Evolutionary conservation across 2,113 vertebrate species (phyloP), one percentile per base, ranked within the genome.

Genomic region (Alligator sinensis): DNA sequence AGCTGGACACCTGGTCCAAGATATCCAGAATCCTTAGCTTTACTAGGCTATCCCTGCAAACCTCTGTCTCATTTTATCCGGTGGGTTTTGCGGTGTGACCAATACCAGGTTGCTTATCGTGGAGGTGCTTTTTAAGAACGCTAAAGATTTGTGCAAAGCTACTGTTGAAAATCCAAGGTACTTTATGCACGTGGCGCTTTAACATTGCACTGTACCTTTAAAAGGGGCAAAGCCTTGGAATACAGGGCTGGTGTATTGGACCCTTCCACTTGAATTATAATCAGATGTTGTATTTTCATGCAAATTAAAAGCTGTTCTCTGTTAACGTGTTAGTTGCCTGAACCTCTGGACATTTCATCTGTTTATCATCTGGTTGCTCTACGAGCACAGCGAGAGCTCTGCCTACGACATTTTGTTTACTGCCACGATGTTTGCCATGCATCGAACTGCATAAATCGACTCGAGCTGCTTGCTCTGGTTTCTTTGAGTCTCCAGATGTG

Each of bases 311-410:
- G 95, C 94, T 95, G 89, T 95, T 95, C 96, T 87, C 86, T 91
- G 77, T 97, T 96, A 97, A 91, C 94, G 86, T 96, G 95, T 93
- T 96, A 74, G 91, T 96, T 96, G 79, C 94, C 94, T 94, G 79
- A 78, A 87, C 83, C 88, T 90, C 95, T 95, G 93, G 96, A 88
- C 81, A 80, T 57, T 97, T 96, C 90, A 77, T 97, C 86, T 96
- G 86, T 95, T 92, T 96, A 96, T 97, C 94, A 85, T 95, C 95
- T 98, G 98, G 97, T 98, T 97, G 98, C 97, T 82, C 95, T 96
- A 97, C 98, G 98, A 98, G 98, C 97, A 98, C 97, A 97, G 97
- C 94, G 92, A 96, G 96, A 95, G 78, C 4, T 5, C 91, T 90
- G 82, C 89, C 82, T 80, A 76, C 47, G 34, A 74, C 22, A 47